Conservation (phyloP, 2,888 invertebrate genomes). For the Noctua fimbriata region DNA sequence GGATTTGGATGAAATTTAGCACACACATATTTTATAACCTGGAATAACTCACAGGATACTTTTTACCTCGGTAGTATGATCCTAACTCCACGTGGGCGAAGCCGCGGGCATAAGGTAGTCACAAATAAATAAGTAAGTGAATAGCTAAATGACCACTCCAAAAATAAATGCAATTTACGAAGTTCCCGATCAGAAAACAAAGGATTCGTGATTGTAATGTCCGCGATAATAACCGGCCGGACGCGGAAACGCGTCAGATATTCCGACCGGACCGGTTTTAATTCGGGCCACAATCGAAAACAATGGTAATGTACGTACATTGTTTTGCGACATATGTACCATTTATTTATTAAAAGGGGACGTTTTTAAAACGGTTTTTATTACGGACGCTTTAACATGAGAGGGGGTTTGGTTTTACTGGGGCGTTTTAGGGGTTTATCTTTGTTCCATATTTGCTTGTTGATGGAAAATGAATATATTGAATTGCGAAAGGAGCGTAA, state of each 20-base stretch:
- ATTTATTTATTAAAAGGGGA: slow-evolving; percentile 65
- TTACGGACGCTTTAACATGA: slow-evolving; percentile 53
- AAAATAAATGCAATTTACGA: slow-evolving; percentile 54
- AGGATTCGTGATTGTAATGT: slow-evolving; percentile 69
- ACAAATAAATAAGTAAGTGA: not conserved
- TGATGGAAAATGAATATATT: slow-evolving; percentile 18
- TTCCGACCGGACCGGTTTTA: slow-evolving; percentile 67
- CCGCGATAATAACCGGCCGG: slow-evolving; percentile 66
- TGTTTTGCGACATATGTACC: slow-evolving; percentile 70
- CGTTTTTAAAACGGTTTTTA: slow-evolving; percentile 58
- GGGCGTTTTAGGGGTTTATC: slow-evolving; percentile 25
- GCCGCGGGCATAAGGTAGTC: not conserved
- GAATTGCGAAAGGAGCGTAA: not conserved
- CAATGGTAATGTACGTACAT: slow-evolving; percentile 68
- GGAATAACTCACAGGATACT: too few relatives aligned
- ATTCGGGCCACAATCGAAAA: slow-evolving; percentile 69
- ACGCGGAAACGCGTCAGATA: slow-evolving; percentile 69
- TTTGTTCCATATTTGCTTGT: slow-evolving; percentile 10
- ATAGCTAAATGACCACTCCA: slow-evolving; percentile 16
- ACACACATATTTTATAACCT: too few relatives aligned
- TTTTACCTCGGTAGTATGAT: too few relatives aligned
- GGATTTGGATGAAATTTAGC: too few relatives aligned
- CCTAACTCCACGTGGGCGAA: too few relatives aligned
- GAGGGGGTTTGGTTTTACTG: slow-evolving; percentile 34
- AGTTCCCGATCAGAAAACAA: slow-evolving; percentile 64